Conservation (phyloP, 2,113 vertebrate species). For the Alaudala cheleensis region DNA sequence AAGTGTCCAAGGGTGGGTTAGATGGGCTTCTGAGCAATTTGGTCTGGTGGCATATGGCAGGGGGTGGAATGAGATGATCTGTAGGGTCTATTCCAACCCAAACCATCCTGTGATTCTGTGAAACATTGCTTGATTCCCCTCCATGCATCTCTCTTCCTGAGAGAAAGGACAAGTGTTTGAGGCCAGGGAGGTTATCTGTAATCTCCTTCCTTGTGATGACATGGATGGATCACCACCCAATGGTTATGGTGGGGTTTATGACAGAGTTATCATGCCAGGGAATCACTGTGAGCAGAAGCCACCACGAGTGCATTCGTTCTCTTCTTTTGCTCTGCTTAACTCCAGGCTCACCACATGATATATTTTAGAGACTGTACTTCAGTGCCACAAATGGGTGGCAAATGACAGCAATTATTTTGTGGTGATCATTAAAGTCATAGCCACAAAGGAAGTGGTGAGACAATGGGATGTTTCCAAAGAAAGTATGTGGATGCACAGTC, state of each 20-base stretch:
- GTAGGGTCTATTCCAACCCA: background rate
- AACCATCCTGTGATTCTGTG: background rate
- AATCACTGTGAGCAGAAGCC: background rate
- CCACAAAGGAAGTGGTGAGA: constrained; percentile 25
- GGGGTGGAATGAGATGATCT: background rate
- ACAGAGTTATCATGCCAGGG: background rate
- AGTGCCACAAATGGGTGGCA: background rate
- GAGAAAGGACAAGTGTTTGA: background rate
- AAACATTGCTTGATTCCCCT: background rate
- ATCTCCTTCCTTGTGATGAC: background rate
- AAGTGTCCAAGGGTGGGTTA: background rate
- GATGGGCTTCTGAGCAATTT: background rate
- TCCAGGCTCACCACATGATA: background rate
- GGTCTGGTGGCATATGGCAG: too few relatives aligned
- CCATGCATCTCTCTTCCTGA: background rate
- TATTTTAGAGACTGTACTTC: background rate
- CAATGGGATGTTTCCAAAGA: background rate
- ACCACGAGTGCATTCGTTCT: fast-evolving
- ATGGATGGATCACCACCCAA: background rate
- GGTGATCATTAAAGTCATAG: background rate
- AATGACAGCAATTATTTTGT: constrained; percentile 31
- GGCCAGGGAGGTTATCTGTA: background rate
- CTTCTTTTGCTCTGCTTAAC: background rate
- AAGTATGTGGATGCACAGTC: background rate
- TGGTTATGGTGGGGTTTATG: background rate